Evolutionary conservation across 2,113 vertebrate genomes (phyloP).

Genomic region (Neodontobutis hainanensis): DNA sequence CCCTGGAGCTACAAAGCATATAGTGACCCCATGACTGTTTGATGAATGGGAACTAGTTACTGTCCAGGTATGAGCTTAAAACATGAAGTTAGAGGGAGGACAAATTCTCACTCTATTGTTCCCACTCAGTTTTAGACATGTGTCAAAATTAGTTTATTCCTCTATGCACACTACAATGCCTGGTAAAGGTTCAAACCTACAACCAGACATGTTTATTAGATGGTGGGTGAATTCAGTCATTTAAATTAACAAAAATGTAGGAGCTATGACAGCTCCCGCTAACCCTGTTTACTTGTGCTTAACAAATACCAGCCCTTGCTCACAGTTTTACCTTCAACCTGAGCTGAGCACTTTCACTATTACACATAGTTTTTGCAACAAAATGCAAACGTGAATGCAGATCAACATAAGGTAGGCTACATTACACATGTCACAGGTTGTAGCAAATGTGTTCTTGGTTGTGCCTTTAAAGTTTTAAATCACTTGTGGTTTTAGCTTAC

Average conservation of each 20-base stretch:
- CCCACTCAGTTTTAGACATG: too few relatives aligned
- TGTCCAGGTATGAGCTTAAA: neutral
- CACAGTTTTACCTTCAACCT: too few relatives aligned
- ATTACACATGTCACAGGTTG: conserved; percentile 37
- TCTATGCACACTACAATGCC: too few relatives aligned
- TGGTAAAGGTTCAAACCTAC: too few relatives aligned
- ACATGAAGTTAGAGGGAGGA: neutral
- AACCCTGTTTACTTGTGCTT: too few relatives aligned
- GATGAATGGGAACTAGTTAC: conserved; percentile 18
- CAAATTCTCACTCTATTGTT: neutral
- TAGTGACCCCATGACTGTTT: conserved; percentile 21
- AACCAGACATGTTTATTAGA: too few relatives aligned
- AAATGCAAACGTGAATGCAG: conserved; percentile 22
- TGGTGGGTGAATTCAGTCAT: conserved; percentile 16
- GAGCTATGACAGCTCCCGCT: too few relatives aligned
- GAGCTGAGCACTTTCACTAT: conserved; percentile 25
- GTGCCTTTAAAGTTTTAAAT: conserved; percentile 40
- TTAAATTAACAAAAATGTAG: too few relatives aligned
- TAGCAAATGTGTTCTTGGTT: conserved; percentile 30
- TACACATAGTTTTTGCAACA: conserved; percentile 15
- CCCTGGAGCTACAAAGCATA: conserved; percentile 31
- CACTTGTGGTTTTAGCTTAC: conserved; percentile 50
- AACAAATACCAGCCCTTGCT: too few relatives aligned
- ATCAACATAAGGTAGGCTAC: conserved; percentile 24
- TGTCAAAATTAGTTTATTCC: too few relatives aligned